Evolutionary conservation across 2,888 invertebrate species (phyloP).

Genomic region (Drosophila testacea): DNA sequence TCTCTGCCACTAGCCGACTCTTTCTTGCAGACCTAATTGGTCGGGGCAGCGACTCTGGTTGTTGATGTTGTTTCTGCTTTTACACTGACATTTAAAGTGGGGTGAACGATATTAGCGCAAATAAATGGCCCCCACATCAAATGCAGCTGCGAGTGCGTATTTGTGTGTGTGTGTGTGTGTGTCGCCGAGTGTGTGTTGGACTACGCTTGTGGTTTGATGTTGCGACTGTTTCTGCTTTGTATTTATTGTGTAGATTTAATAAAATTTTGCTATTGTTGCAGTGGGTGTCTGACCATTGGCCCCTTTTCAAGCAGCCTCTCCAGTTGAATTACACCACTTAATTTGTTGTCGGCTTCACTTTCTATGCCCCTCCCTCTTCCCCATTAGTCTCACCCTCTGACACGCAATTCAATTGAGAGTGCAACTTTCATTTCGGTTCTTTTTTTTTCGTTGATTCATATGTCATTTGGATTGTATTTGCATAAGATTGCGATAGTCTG

Average conservation of each 20-base stretch:
- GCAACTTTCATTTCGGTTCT: constrained; percentile 27
- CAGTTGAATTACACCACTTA: constrained; percentile 59
- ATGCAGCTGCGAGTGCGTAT: constrained; percentile 60
- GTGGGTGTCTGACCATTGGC: constrained; percentile 60
- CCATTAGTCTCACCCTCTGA: constrained; percentile 7
- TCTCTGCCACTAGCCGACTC: constrained; percentile 4
- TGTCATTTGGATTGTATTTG: constrained; percentile 31
- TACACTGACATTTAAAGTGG: constrained; percentile 80
- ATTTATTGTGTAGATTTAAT: constrained; percentile 73
- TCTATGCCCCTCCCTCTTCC: background rate
- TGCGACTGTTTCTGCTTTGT: constrained; percentile 10
- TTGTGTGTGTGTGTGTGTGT: constrained; percentile 17
- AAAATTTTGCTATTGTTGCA: constrained; percentile 65
- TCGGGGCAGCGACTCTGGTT: constrained; percentile 22
- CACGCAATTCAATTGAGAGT: constrained; percentile 44
- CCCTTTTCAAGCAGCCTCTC: constrained; percentile 40
- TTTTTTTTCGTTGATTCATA: background rate
- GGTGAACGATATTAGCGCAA: constrained; percentile 81
- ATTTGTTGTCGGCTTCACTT: constrained; percentile 45
- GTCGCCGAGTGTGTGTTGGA: constrained; percentile 7
- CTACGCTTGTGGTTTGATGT: constrained; percentile 1
- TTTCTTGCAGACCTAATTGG: constrained; percentile 62
- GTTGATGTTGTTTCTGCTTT: constrained; percentile 40
- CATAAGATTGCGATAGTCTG: constrained; percentile 21
- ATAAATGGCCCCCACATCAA: constrained; percentile 74